Evolutionary conservation across 2,113 vertebrate genomes (phyloP).

Genomic region (Laticauda laticaudata): DNA sequence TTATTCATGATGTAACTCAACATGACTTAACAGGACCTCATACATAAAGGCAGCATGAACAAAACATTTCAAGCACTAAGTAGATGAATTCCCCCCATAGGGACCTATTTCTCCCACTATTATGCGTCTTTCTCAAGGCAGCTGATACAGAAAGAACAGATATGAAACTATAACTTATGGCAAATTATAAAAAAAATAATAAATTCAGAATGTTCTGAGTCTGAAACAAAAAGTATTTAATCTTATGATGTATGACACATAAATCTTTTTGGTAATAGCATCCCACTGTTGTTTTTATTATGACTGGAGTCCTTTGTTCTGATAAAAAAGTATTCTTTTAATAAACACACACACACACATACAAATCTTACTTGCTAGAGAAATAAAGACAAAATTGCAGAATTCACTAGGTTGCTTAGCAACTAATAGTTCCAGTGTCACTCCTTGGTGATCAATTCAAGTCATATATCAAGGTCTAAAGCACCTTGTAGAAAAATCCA

Average conservation of each 20-base stretch:
- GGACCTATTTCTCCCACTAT: slow-evolving; percentile 12
- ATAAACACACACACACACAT: slow-evolving; percentile 40
- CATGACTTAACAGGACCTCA: slow-evolving; percentile 1
- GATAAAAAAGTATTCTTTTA: slow-evolving; percentile 42
- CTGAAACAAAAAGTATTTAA: background rate
- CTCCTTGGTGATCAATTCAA: slow-evolving; percentile 70
- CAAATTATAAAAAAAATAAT: slow-evolving; percentile 3
- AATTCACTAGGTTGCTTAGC: slow-evolving; percentile 76
- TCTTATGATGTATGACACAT: slow-evolving; percentile 20
- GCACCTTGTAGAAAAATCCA: slow-evolving; percentile 65
- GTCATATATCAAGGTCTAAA: slow-evolving; percentile 70
- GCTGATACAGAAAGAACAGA: slow-evolving; percentile 15
- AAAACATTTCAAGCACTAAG: slow-evolving; percentile 2
- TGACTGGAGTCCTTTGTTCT: slow-evolving; percentile 52
- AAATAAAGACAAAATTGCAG: slow-evolving; percentile 70
- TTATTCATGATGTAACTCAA: background rate
- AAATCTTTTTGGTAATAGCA: slow-evolving; percentile 38
- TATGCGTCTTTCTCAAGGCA: slow-evolving; percentile 1
- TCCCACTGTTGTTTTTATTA: slow-evolving; percentile 19
- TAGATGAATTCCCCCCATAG: background rate
- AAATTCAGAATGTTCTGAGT: slow-evolving; percentile 8
- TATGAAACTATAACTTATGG: slow-evolving; percentile 12
- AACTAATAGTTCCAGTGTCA: slow-evolving; percentile 67
- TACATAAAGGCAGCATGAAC: background rate
- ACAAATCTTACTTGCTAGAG: slow-evolving; percentile 64